Evolutionary conservation across 2,797 vertebrate species (phyloP), one percentile per base, ranked within the genome.

Genomic region (Centropyge bicolor): DNA sequence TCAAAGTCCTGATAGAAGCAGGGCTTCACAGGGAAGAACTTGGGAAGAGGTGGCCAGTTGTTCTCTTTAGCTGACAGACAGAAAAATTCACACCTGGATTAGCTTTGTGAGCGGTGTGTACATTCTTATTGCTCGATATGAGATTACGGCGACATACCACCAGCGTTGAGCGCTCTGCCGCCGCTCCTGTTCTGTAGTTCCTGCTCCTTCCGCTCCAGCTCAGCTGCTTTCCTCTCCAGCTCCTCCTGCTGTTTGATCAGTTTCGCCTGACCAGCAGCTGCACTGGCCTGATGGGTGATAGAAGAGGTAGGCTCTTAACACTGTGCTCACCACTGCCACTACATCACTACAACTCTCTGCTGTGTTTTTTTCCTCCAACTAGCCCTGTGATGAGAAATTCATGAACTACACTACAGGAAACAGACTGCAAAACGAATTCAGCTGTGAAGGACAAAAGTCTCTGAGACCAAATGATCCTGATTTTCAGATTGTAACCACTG

Each of bases 1-100:
- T 97, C 95, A 88, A 99, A 97, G 83, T 99, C 96, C 94, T 99
- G 98, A 59, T 99, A 98, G 94, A 99, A 99, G 85, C 98, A 99
- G 0, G 98, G 98, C 82, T 97, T 99, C 90, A 99, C 88, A 0
- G 97, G 98, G 85, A 93, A 98, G 75, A 86, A 93, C 3, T 62
- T 92, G 20, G 98, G 98, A 5, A 99, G 93, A 5, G 97, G 97
- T 0, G 98, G 98, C 98, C 98, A 99, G 87, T 99, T 99, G 94
- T 99, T 99, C 64, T 97, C 96, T 92, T 95, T 96, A 35, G 89
- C 98, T 99, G 93, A 72, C 24, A 45, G 38, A 45, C 17, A 68
- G 12, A n/a, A 46, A 60, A 40, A 71, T 54, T 52, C 6, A 57
- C 14, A 57, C 14, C 14, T 51, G 1, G 22, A 45, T 72, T 60